A percentile compares a stretch with the other conserved stretches of the same genome.
Evolutionary conservation across 1,140 invertebrate genomes (phyloP).

Genomic region (Drosophila tani): DNA sequence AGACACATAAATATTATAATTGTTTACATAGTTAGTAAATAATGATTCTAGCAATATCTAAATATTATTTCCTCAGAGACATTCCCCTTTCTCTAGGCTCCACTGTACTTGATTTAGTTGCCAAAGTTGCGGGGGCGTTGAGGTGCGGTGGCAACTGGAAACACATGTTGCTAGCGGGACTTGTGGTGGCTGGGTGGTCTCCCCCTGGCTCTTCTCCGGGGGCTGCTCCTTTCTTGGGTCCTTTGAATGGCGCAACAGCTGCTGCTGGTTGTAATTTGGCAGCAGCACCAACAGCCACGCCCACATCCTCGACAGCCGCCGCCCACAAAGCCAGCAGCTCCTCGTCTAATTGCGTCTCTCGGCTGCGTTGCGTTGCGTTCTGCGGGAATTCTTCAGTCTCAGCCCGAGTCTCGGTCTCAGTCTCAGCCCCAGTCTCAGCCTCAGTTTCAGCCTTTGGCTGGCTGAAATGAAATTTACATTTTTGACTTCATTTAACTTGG

Average conservation of each 20-base stretch:
- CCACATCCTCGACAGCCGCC: slow-evolving; percentile 3
- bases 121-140: slow-evolving; percentile 1
- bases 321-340: slow-evolving; percentile 9
- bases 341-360: slow-evolving; percentile 65
- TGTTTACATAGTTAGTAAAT: neutral
- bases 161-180: slow-evolving; percentile 38
- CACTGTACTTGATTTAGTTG: slow-evolving; percentile 13
- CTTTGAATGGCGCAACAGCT: slow-evolving; percentile 68
- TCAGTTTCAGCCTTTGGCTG: slow-evolving; percentile 3
- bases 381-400: slow-evolving; percentile 6
- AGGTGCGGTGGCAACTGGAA: slow-evolving; percentile 22
- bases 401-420: neutral
- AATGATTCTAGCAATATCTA: neutral
- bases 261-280: slow-evolving; percentile 68
- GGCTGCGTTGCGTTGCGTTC: slow-evolving; percentile 33
- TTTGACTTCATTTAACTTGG: slow-evolving; percentile 81
- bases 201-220: neutral
- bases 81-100: too few relatives aligned
- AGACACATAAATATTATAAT: too few relatives aligned
- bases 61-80: neutral
- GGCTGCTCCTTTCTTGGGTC: slow-evolving; percentile 4
- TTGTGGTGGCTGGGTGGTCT: neutral
- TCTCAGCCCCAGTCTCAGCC: neutral
- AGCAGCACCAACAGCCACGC: slow-evolving; percentile 42
- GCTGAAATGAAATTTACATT: slow-evolving; percentile 77